Evolutionary conservation across 2,113 vertebrate genomes (phyloP).

Genomic region (Gracilinanus agilis): DNA sequence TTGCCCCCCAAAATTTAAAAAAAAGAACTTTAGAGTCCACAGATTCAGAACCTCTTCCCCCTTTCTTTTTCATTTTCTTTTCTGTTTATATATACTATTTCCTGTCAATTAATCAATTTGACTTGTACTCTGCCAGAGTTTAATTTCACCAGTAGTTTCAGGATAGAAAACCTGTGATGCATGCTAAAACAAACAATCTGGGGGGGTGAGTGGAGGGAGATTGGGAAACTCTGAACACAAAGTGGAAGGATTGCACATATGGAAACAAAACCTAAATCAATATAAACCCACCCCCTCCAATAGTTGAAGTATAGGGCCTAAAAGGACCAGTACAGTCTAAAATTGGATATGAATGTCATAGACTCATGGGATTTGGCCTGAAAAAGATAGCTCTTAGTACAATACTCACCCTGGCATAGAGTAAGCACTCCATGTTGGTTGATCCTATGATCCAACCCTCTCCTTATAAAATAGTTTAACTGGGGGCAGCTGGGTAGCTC

Average conservation of each 20-base stretch:
- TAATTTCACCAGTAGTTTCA: not conserved
- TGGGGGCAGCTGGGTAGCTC: too few species aligned
- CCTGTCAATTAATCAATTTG: not conserved
- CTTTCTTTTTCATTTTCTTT: not conserved
- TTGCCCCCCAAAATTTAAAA: too few species aligned
- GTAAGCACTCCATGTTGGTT: not conserved
- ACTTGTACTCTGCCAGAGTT: not conserved
- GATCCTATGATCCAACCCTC: not conserved
- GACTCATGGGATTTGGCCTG: not conserved
- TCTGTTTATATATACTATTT: not conserved
- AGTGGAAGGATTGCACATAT: not conserved
- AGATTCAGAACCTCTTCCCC: not conserved
- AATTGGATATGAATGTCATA: not conserved
- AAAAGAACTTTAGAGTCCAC: not conserved
- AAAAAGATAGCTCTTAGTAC: not conserved
- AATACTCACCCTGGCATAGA: not conserved
- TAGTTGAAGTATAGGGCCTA: not conserved
- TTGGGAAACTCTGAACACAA: not conserved
- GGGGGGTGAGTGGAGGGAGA: not conserved
- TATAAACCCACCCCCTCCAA: not conserved
- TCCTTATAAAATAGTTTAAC: not conserved
- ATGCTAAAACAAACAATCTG: not conserved
- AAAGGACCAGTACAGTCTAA: not conserved
- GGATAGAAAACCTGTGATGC: not conserved
- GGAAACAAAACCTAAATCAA: not conserved